phyloP scores from a whole-genome alignment of 2,888 invertebrate species.

The Lithophane leautieri region DNA sequence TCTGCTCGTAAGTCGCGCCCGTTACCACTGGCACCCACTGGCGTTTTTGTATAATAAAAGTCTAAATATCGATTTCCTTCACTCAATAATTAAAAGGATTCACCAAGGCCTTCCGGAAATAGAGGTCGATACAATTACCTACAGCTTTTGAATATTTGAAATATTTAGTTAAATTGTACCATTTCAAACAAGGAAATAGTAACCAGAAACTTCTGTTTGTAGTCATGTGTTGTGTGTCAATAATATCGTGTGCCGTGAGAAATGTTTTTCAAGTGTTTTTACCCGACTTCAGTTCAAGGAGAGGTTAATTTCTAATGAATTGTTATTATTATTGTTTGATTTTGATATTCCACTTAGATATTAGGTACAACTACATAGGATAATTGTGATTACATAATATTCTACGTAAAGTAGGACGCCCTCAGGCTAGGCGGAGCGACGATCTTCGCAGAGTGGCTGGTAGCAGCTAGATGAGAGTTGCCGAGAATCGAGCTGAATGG shows the following conservation, averaged over 20 bases:
- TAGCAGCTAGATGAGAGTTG: too few species aligned
- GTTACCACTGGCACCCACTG: too few species aligned
- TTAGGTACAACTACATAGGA: too few species aligned
- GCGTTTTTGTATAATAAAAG: not conserved
- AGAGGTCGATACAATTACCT: conserved; percentile 10
- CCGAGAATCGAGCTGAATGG: too few species aligned
- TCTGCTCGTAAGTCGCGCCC: too few species aligned
- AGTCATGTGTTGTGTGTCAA: too few species aligned
- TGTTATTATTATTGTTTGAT: not conserved
- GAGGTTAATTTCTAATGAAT: too few species aligned
- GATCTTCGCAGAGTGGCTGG: too few species aligned
- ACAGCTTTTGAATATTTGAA: not conserved
- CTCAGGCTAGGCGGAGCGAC: too few species aligned
- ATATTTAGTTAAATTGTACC: conserved; percentile 7
- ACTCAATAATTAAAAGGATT: conserved; percentile 27
- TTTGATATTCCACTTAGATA: not conserved
- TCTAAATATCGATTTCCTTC: not conserved
- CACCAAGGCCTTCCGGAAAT: not conserved
- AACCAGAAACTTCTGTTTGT: not conserved
- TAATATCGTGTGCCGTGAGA: not conserved
- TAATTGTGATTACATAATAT: not conserved
- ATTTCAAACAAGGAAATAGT: conserved; percentile 3
- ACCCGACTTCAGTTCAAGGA: not conserved
- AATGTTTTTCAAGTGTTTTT: conserved; percentile 6
- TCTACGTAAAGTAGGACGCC: not conserved